Evolutionary conservation across 2,888 invertebrate species (phyloP), one percentile per base, ranked within the genome.

Genomic region (Slavum lentiscoides): DNA sequence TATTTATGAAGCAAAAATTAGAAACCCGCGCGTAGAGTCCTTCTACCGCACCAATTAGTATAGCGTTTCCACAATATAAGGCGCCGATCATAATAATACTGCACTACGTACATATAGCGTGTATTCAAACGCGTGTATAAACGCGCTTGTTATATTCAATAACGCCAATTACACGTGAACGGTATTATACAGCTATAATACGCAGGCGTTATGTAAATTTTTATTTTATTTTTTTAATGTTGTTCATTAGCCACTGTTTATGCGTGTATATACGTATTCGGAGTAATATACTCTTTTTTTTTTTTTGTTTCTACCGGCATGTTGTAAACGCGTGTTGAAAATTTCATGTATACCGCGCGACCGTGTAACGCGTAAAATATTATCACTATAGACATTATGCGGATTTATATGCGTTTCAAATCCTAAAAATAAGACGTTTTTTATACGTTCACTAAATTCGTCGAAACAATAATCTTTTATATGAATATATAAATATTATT

Each of bases 81-180:
- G 30, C 6, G 49, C 1, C 23, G 11, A 23, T 39, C 13, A 49
- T 49, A 53, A n/a, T 53, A 53, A 62, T n/a, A n/a, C n/a, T n/a
- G n/a, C n/a, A n/a, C n/a, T n/a, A n/a, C n/a, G n/a, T n/a, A n/a
- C n/a, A n/a, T n/a, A n/a, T 4, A 30, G 30, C 30, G 30, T 30
- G 30, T 30, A 30, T 30, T 30, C 30, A 30, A 30, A 30, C 30
- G 30, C 30, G 30, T 62, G 15, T 30, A 30, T 62, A 62, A 53
- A 53, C 49, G 30, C 62, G 49, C 30, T 61, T 61, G 64, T 53
- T 74, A 55, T 30, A 30, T 74, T 66, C 66, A 74, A 66, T 39
- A 74, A 66, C 74, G 74, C 74, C 64, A 74, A 74, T 74, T 66
- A 64, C 55, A 53, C 74, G 23, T 9, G 2, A 62, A 43, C 49